Percentiles rank a stretch among this genome's conserved stretches.
phyloP scores from a whole-genome alignment of 2,797 vertebrate genomes.

The Paramormyrops hopkinsi region DNA sequence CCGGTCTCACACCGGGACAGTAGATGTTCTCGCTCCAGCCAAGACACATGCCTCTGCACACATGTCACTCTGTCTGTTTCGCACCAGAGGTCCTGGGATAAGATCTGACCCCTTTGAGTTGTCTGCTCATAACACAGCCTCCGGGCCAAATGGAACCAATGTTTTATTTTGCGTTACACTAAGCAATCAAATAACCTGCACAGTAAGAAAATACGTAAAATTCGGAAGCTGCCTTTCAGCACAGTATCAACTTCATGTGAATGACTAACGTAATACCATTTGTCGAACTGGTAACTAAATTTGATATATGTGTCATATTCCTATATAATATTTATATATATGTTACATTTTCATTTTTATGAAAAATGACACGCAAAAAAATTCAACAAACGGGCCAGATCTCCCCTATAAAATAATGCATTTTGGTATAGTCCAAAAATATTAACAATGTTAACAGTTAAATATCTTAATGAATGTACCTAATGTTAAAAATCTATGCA shows the following conservation, averaged over 20 bases:
- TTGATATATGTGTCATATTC: neutral
- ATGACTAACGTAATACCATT: neutral
- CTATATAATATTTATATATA: neutral
- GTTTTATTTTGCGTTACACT: neutral
- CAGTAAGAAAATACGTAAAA: neutral
- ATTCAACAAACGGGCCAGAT: neutral
- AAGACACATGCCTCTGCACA: slow-evolving; percentile 5
- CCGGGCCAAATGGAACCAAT: neutral
- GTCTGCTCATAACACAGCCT: neutral
- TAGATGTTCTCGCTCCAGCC: neutral
- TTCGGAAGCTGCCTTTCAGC: neutral
- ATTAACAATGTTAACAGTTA: neutral
- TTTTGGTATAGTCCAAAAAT: neutral
- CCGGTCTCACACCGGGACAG: neutral
- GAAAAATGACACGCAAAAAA: neutral
- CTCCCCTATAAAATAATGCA: neutral
- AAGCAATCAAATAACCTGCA: neutral
- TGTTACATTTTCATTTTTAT: neutral
- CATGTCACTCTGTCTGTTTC: slow-evolving; percentile 12
- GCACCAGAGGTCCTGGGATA: neutral
- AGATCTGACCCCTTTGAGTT: neutral
- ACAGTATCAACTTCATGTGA: neutral
- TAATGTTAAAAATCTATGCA: neutral
- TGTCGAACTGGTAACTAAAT: neutral
- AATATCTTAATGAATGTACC: neutral